Evolutionary conservation across 2,888 invertebrate species (phyloP).

Genomic region (Gibbula magus): DNA sequence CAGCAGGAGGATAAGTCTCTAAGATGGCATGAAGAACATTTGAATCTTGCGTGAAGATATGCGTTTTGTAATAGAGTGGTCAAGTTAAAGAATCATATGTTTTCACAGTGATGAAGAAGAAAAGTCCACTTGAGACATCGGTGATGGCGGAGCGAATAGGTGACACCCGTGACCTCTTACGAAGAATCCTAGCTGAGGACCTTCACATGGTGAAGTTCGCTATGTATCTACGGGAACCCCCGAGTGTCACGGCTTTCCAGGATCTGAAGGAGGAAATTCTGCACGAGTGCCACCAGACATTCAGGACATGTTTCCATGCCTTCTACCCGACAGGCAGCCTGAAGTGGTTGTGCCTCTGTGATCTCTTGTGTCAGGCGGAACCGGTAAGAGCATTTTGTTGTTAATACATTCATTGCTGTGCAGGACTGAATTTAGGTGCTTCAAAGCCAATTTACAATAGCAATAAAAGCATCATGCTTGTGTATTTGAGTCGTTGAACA

Average conservation of each 20-base stretch:
- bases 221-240: slow-evolving; percentile 51
- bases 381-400: slow-evolving; percentile 55
- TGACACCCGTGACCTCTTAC: slow-evolving; percentile 87
- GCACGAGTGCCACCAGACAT: slow-evolving; percentile 92
- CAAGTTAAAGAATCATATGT: background rate
- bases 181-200: slow-evolving; percentile 86
- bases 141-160: slow-evolving; percentile 90
- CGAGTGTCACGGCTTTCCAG: slow-evolving; percentile 48
- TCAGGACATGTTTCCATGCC: slow-evolving; percentile 93
- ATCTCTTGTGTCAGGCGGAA: slow-evolving; percentile 74
- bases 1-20: too few relatives aligned
- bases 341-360: slow-evolving; percentile 94
- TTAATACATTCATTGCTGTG: too few relatives aligned
- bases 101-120: slow-evolving; percentile 50
- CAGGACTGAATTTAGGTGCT: too few relatives aligned
- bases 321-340: slow-evolving; percentile 95
- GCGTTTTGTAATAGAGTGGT: too few relatives aligned
- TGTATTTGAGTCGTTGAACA: too few relatives aligned
- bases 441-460: too few relatives aligned
- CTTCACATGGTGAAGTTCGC: slow-evolving; percentile 52
- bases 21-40: too few relatives aligned
- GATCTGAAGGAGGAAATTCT: slow-evolving; percentile 80
- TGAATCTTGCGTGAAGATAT: too few relatives aligned
- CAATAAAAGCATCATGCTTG: background rate
- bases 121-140: slow-evolving; percentile 81